Base-by-base conservation (phyloP, 2,113 vertebrate genomes). In the Salvelinus namaycush region DNA sequence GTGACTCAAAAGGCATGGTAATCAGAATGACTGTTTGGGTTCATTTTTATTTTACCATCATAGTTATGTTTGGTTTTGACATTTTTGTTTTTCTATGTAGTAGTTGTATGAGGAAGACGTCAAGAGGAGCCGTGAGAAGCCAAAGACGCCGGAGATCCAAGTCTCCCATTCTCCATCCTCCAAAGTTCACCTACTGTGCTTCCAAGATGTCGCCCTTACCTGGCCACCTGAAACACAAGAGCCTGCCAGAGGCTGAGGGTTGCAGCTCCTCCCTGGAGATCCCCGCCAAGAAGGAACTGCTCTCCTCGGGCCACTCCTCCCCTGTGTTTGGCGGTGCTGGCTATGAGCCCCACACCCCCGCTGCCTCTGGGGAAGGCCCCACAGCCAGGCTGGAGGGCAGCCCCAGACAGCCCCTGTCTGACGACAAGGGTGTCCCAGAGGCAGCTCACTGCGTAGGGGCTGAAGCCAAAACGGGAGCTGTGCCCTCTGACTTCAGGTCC, bases 101-200 rank as follows among this genome's bases (percentile, higher is more conserved):
- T 51, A 98, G 97, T 71, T 95, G 93, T 72, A 86, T 91, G 76
- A 95, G 95, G 88, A 99, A 99, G 85, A 91, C 96, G 3, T 94
- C 94, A 1, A 90, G 96, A 91, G 97, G 95, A 79, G 86, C 80
- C 2, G 92, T 91, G 70, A 94, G 96, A 87, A 95, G 91, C 16
- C 97, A 97, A 88, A 93, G 97, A 12, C 94, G 96, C 11, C 93
- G 97, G 11, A 91, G 96, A 71, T 99, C 98, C 68, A 98, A 99
- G 89, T 99, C 98, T 75, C 98, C 98, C 0, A 95, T 99, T 80
- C 95, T 99, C 78, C 97, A 98, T 74, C 96, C 96, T 51, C 95
- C 96, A 0, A 96, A 95, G 84, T 97, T 97, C 75, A 95, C 95
- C 62, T 95, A 97, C 48, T 95, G 94, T 90, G 93, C 94, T 87